Percentiles rank a stretch among this genome's conserved stretches.
phyloP scores from a whole-genome alignment of 2,797 vertebrate genomes.

The Staurois parvus region DNA sequence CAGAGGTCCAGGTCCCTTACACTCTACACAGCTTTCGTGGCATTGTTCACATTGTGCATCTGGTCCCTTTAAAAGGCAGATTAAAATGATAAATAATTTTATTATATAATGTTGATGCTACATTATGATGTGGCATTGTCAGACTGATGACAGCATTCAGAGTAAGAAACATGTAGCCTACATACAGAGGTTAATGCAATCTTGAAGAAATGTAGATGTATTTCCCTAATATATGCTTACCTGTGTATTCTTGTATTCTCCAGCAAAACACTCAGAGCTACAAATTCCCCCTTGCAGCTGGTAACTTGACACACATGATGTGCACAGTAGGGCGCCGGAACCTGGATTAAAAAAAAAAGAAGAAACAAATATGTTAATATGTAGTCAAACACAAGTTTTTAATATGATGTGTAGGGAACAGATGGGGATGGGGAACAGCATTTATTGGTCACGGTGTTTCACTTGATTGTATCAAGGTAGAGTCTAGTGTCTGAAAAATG shows the following conservation, averaged over 20 bases:
- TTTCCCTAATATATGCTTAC: constrained; percentile 66
- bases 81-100: not conserved
- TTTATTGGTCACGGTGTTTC: too few relatives aligned
- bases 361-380: too few relatives aligned
- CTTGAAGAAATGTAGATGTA: not conserved
- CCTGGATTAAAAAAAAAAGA: constrained; percentile 71
- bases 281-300: constrained; percentile 78
- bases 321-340: constrained; percentile 76
- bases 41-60: constrained; percentile 78
- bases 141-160: too few relatives aligned
- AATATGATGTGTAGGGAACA: too few relatives aligned
- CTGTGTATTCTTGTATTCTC: constrained; percentile 79
- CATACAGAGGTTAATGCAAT: not conserved
- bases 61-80: constrained; percentile 63
- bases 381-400: too few relatives aligned
- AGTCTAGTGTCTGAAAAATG: too few relatives aligned
- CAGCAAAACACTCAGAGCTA: constrained; percentile 78
- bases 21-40: constrained; percentile 83
- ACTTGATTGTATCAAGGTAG: too few relatives aligned
- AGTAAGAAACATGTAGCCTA: too few relatives aligned
- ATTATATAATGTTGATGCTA: too few relatives aligned
- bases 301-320: constrained; percentile 85
- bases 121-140: too few relatives aligned
- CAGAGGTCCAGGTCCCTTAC: constrained; percentile 80
- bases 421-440: too few relatives aligned